These are phyloP conservation scores for Vanessa tameamea DNA, from an alignment of 1,140 invertebrate species.

Conservation along the genomic window DNA sequence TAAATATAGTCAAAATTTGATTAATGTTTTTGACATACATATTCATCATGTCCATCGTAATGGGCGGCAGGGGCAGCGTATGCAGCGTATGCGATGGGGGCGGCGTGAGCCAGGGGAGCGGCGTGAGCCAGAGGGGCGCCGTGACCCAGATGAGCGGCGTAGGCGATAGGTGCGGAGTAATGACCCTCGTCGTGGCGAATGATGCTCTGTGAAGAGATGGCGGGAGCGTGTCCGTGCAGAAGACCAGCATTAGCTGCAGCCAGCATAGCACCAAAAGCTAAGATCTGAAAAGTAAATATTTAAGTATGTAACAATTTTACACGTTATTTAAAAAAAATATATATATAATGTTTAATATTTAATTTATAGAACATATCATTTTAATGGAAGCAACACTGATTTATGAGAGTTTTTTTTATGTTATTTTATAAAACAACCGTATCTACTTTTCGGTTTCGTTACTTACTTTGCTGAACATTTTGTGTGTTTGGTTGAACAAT, in stretches of 20 bases:
- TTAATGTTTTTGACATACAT: slow-evolving; percentile 46
- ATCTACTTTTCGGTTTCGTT: neutral
- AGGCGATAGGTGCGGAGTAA: slow-evolving; percentile 54
- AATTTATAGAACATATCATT: neutral
- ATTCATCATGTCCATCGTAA: slow-evolving; percentile 57
- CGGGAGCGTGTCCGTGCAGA: slow-evolving; percentile 54
- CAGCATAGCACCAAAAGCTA: slow-evolving; percentile 53
- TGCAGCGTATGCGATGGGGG: slow-evolving; percentile 43
- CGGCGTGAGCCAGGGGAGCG: slow-evolving; percentile 46
- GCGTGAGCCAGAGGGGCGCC: slow-evolving; percentile 46
- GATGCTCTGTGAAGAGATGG: slow-evolving; percentile 72
- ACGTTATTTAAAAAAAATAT: neutral
- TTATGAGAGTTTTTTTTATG: neutral
- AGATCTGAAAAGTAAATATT: slow-evolving; percentile 25
- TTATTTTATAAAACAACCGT: neutral
- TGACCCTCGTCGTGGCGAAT: slow-evolving; percentile 62
- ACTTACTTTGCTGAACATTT: slow-evolving; percentile 58
- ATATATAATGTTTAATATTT: neutral
- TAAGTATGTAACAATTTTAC: neutral
- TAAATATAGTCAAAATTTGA: neutral
- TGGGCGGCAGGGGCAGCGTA: slow-evolving; percentile 46
- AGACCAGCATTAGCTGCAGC: slow-evolving; percentile 55
- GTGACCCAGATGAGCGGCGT: slow-evolving; percentile 50
- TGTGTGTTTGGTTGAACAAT: slow-evolving; percentile 52
- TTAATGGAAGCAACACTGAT: neutral